Conservation (phyloP, 2,888 invertebrate genomes). For the Cordilura impudica region DNA sequence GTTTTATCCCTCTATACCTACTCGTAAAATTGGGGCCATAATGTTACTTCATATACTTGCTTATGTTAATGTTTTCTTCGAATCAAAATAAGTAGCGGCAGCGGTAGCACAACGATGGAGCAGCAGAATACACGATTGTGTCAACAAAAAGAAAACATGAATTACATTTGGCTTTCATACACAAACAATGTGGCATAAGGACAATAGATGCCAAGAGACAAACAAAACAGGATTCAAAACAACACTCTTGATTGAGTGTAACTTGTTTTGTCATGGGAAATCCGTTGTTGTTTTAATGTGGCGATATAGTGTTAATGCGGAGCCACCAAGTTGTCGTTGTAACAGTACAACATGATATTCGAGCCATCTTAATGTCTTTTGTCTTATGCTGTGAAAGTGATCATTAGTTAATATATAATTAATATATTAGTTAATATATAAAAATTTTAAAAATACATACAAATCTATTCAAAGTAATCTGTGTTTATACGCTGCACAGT, state of each 20-base stretch:
- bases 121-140: not conserved
- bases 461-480: too few relatives aligned
- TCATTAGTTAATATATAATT: too few relatives aligned
- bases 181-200: not conserved
- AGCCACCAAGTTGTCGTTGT: conserved; percentile 7
- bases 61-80: not conserved
- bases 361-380: not conserved
- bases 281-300: conserved; percentile 29
- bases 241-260: conserved; percentile 13
- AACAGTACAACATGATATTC: conserved; percentile 12
- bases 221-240: not conserved
- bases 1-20: not conserved
- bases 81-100: not conserved
- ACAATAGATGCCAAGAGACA: not conserved
- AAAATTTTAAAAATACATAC: too few relatives aligned
- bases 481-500: too few relatives aligned
- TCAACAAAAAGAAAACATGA: not conserved
- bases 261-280: conserved; percentile 14
- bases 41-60: not conserved
- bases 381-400: not conserved
- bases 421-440: too few relatives aligned
- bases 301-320: conserved; percentile 24
- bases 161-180: not conserved
- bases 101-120: not conserved
- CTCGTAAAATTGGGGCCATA: conserved; percentile 27